Conservation (phyloP, 2,113 vertebrate genomes). For the Casuarius casuarius region DNA sequence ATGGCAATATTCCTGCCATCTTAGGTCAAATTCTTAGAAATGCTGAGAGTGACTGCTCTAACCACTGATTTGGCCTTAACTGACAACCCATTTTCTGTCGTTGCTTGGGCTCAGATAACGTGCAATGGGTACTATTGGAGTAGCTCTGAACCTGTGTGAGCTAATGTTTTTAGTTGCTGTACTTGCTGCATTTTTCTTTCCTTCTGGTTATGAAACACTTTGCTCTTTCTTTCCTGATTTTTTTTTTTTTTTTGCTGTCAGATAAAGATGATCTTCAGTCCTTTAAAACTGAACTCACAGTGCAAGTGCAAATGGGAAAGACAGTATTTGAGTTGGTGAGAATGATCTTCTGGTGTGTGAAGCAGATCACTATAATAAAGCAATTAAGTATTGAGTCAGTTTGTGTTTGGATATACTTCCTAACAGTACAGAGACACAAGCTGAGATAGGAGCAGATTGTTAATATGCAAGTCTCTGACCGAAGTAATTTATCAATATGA, state of each 20-base stretch:
- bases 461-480: neutral
- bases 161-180: neutral
- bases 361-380: neutral
- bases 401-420: neutral
- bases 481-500: neutral
- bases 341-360: neutral
- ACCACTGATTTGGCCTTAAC: neutral
- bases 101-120: neutral
- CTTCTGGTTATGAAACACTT: neutral
- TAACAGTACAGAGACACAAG: neutral
- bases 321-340: neutral
- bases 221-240: neutral
- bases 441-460: neutral
- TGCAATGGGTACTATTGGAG: neutral
- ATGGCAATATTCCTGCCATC: neutral
- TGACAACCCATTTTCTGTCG: neutral
- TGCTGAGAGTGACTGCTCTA: neutral
- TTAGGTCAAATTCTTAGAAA: neutral
- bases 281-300: neutral
- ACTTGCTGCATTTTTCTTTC: neutral
- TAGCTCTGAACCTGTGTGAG: neutral
- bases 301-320: neutral
- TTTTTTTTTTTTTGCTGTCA: neutral
- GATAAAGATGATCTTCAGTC: neutral
- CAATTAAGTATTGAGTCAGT: neutral